A percentile compares a stretch with the other conserved stretches of the same genome.
Conservation (phyloP, 2,888 invertebrate species). For the Drosophila heteroneura region DNA sequence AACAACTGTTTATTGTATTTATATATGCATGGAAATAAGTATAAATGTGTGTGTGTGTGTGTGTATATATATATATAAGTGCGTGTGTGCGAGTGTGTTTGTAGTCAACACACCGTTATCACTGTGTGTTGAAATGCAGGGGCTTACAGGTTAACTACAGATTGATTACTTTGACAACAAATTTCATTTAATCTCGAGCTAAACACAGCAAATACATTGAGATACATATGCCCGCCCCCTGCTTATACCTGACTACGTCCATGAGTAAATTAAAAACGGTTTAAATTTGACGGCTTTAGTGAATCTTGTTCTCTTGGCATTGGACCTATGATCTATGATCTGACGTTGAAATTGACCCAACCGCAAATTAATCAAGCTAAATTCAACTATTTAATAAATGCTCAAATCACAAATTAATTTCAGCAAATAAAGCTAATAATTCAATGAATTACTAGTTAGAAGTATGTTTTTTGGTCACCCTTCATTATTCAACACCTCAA, state of each 20-base stretch:
- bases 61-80: neutral
- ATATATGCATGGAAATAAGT: neutral
- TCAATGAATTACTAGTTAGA: neutral
- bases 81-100: neutral
- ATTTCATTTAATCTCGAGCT: conserved; percentile 45
- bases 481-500: neutral
- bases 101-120: conserved; percentile 32
- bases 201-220: conserved; percentile 26
- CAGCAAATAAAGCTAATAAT: neutral
- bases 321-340: neutral
- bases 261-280: neutral
- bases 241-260: neutral
- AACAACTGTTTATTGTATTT: conserved; percentile 26
- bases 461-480: neutral
- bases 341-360: neutral
- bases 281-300: neutral
- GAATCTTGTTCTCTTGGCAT: neutral
- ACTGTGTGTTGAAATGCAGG: conserved; percentile 23
- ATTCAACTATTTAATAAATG: neutral
- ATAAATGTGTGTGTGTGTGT: neutral
- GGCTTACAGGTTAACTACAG: conserved; percentile 46
- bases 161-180: conserved; percentile 55
- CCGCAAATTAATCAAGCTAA: neutral
- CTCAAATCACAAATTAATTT: neutral
- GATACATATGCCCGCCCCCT: neutral